phyloP scores from a whole-genome alignment of 2,797 vertebrate species.

The Rhinella marina region DNA sequence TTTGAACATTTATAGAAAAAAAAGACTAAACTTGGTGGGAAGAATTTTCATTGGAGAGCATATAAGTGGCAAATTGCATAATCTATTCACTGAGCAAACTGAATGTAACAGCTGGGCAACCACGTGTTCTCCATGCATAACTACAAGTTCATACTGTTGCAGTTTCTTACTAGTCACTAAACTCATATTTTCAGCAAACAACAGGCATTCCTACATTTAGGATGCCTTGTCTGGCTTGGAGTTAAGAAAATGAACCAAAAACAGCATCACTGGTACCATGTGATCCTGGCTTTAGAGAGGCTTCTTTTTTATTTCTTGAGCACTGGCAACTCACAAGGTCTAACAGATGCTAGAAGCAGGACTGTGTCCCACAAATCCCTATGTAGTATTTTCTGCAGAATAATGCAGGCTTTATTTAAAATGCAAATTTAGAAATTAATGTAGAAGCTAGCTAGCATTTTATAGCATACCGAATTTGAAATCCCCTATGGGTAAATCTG shows the following conservation, averaged over 20 bases:
- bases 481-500: background rate
- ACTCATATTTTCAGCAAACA: background rate
- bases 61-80: background rate
- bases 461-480: background rate
- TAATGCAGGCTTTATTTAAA: background rate
- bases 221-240: background rate
- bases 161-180: background rate
- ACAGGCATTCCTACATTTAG: background rate
- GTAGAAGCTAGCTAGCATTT: background rate
- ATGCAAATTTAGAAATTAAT: background rate
- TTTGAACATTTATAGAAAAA: background rate
- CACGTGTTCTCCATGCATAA: background rate
- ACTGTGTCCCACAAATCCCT: background rate
- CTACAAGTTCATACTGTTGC: background rate
- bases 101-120: background rate
- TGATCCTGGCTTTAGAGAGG: background rate
- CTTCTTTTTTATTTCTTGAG: background rate
- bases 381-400: background rate
- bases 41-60: background rate
- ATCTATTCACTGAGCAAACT: background rate
- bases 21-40: background rate
- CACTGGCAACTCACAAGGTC: background rate
- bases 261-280: background rate
- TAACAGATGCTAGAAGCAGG: background rate
- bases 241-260: background rate